Evolutionary conservation across 2,888 invertebrate species (phyloP).

Genomic region (Neoscelio sp.): DNA sequence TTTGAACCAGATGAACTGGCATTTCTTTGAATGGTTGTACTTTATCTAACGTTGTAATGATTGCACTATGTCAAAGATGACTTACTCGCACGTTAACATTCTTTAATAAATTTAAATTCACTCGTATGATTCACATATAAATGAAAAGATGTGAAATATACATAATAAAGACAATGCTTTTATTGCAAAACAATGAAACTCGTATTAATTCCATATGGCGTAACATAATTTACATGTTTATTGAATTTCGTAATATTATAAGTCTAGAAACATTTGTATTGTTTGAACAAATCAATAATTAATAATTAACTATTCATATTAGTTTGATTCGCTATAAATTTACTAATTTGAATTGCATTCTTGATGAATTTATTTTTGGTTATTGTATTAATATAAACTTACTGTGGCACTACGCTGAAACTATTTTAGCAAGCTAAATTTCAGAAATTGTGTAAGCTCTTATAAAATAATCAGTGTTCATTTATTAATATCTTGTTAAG

Average conservation of each 20-base stretch:
- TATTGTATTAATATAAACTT: neutral
- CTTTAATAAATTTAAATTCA: constrained; percentile 6
- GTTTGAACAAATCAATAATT: too few relatives aligned
- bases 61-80: constrained; percentile 29
- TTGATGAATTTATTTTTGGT: neutral
- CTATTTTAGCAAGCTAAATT: constrained; percentile 14
- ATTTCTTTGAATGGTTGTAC: constrained; percentile 22
- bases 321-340: too few relatives aligned
- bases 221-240: too few relatives aligned
- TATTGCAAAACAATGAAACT: too few relatives aligned
- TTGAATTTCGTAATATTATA: too few relatives aligned
- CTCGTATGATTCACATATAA: neutral
- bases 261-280: too few relatives aligned
- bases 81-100: constrained; percentile 5
- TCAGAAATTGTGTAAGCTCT: neutral
- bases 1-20: constrained; percentile 21
- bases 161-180: too few relatives aligned
- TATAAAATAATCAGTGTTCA: constrained; percentile 17
- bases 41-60: constrained; percentile 37
- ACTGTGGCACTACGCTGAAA: constrained; percentile 2
- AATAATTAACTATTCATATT: too few relatives aligned
- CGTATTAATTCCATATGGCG: too few relatives aligned
- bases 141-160: too few relatives aligned
- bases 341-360: neutral
- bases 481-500: constrained; percentile 11